These are phyloP conservation scores for Xenops minutus DNA, from an alignment of 2,797 vertebrate genomes.

Conservation along the genomic window DNA sequence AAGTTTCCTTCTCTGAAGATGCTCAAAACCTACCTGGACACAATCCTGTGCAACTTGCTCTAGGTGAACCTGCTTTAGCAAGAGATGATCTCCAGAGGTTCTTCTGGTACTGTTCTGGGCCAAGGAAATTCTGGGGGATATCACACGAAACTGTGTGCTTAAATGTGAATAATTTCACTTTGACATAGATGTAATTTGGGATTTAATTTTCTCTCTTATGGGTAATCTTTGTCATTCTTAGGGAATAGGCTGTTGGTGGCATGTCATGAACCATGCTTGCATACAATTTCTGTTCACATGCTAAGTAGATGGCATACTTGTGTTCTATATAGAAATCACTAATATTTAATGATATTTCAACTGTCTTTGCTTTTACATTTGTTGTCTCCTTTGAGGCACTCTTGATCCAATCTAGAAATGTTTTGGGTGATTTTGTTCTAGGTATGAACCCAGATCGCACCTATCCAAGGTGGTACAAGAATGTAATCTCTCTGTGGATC, in stretches of 20 bases:
- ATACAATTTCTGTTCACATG: neutral
- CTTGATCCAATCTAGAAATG: neutral
- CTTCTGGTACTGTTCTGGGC: neutral
- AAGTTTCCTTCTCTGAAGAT: neutral
- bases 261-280: neutral
- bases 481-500: slow-evolving; percentile 88
- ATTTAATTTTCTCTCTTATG: neutral
- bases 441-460: slow-evolving; percentile 80
- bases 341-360: neutral
- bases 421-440: slow-evolving; percentile 53
- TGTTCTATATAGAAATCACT: neutral
- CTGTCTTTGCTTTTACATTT: neutral
- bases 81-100: neutral
- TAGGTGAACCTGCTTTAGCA: neutral
- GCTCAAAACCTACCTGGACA: neutral
- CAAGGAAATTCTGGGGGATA: neutral
- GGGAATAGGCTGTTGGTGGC: neutral
- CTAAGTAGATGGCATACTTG: neutral
- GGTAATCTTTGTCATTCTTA: neutral
- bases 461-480: slow-evolving; percentile 88
- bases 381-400: neutral
- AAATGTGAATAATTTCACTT: neutral
- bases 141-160: neutral
- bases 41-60: neutral
- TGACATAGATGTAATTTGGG: neutral